Base-by-base conservation (phyloP, 2,888 invertebrate genomes). In the Drosophila quasianomalipes region DNA sequence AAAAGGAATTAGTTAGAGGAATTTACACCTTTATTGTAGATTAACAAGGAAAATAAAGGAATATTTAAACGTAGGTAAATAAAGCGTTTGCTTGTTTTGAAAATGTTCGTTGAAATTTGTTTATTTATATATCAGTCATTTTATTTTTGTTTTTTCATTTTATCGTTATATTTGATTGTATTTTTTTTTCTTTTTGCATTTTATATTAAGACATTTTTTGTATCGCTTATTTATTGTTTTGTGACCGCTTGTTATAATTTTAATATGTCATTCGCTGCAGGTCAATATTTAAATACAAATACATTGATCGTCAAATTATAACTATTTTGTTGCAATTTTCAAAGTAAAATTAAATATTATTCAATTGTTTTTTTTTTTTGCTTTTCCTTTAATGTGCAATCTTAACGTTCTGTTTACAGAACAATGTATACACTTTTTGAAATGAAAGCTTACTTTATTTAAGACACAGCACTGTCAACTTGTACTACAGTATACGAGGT, bases 1-100 rank as follows among this genome's bases (percentile, higher is more conserved):
- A 68, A 28, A 52, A n/a, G 33, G 16, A 30, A 69, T 44, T 33
- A 44, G 26, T 16, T 47, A 19, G 14, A 31, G 35, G 6, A 39
- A 12, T 14, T 44, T 14, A 14, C 14, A 33, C 35, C 26, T 57
- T 31, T 3, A n/a, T 26, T 31, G 16, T 12, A 35, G n/a, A 6
- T 6, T 31, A 22, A 10, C 6, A 41, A 31, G 2, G 22, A n/a
- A 10, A 3, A 31, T 31, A 6, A 31, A 0, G n/a, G 2, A n/a
- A n/a, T 39, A 55, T 2, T 7, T 26, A 16, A 47, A 7, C 9
- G 26, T n/a, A n/a, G 5, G n/a, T n/a, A n/a, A 41, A n/a, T 2
- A n/a, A n/a, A 44, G 12, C 9, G 47, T 1, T 47, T 47, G 16
- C 26, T 47, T 9, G 16, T 26, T 22, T 22, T 44, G 12, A 22